These are phyloP conservation scores for Corythaeola cristata DNA, from an alignment of 2,113 vertebrate genomes.

Conservation along the genomic window DNA sequence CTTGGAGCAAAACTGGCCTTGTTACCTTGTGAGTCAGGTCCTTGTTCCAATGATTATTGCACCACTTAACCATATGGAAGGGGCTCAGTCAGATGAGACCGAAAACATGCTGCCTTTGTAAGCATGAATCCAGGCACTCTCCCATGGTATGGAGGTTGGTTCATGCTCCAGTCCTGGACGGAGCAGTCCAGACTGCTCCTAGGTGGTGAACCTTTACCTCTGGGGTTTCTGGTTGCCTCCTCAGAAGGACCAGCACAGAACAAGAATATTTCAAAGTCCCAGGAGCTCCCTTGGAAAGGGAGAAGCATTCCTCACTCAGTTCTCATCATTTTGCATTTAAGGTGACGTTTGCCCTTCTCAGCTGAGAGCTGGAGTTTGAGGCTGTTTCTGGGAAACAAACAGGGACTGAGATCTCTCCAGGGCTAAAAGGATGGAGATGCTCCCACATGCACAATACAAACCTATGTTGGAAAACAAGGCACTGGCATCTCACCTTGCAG, in stretches of 20 bases:
- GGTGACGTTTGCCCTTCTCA: neutral
- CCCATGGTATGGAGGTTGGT: neutral
- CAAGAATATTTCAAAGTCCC: neutral
- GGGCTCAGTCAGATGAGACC: neutral
- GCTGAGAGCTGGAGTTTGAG: neutral
- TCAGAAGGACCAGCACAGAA: neutral
- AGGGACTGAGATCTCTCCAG: neutral
- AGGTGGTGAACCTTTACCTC: neutral
- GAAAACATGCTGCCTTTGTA: neutral
- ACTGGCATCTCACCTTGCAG: neutral
- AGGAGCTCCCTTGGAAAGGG: neutral
- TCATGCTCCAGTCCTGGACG: neutral
- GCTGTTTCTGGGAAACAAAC: neutral
- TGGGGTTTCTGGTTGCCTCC: neutral
- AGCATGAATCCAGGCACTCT: neutral
- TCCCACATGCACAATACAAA: neutral
- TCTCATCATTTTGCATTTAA: neutral
- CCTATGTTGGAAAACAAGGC: neutral
- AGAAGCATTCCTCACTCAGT: neutral
- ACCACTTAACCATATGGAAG: neutral
- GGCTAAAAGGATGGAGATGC: neutral
- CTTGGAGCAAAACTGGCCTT: neutral
- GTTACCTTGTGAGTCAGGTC: neutral
- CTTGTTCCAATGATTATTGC: neutral
- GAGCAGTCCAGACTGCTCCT: accelerated